Evolutionary conservation across 2,797 vertebrate genomes (phyloP), one percentile per base, ranked within the genome.

Genomic region (Microcaecilia unicolor): DNA sequence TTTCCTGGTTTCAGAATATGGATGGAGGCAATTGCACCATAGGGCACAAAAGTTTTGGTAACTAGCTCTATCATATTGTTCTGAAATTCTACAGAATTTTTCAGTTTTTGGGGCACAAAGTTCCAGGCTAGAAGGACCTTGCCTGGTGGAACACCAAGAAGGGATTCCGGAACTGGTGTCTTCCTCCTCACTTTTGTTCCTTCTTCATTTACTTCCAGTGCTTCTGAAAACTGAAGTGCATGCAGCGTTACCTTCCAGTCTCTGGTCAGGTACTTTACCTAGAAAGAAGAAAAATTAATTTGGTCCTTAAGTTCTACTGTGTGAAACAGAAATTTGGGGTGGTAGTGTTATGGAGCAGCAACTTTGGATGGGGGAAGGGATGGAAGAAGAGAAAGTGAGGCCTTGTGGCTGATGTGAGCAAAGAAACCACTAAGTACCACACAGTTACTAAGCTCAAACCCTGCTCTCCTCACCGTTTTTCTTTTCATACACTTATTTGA

Each of bases 261-360:
- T 1, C 70, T 62, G 0, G 86, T 90, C 50, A 90, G 70, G 50
- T 68, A 71, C 34, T 78, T 85, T 53, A 90, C 76, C 86, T 91
- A 30, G 3, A 15, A 37, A 33, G 22, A 12, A 34, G 20, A 9
- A 16, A 27, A 20, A n/a, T n/a, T n/a, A n/a, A n/a, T n/a, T n/a
- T n/a, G n/a, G n/a, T n/a, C n/a, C n/a, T n/a, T n/a, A n/a, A n/a
- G n/a, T n/a, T n/a, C n/a, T n/a, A n/a, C n/a, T n/a, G n/a, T n/a
- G n/a, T n/a, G n/a, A n/a, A n/a, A n/a, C n/a, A n/a, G n/a, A n/a
- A n/a, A n/a, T n/a, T n/a, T n/a, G n/a, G n/a, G n/a, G n/a, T n/a
- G n/a, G n/a, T n/a, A n/a, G n/a, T n/a, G n/a, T n/a, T 7, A 16
- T 4, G 8, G 25, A 13, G 13, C 13, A 5, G 13, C 5, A 13